phyloP scores from a whole-genome alignment of 1,140 invertebrate genomes.

The Adoxophyes honmai region DNA sequence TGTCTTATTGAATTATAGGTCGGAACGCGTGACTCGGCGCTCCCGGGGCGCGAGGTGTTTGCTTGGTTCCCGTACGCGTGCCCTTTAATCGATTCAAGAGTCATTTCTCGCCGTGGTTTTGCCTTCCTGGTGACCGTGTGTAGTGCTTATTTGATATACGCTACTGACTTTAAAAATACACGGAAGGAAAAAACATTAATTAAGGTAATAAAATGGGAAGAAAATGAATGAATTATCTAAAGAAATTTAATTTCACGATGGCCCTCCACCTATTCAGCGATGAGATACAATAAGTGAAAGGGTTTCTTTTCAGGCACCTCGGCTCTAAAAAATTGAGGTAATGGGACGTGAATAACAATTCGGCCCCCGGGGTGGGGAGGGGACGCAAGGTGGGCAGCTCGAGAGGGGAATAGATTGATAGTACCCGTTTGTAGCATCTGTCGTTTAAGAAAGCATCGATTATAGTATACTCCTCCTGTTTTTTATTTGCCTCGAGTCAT shows the following conservation, averaged over 20 bases:
- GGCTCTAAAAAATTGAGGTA: slow-evolving; percentile 74
- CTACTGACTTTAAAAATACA: neutral
- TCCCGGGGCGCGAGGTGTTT: slow-evolving; percentile 48
- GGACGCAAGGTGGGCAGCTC: slow-evolving; percentile 37
- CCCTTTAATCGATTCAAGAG: slow-evolving; percentile 60
- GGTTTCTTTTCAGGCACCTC: slow-evolving; percentile 71
- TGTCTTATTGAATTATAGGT: slow-evolving; percentile 65
- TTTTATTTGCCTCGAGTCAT: slow-evolving; percentile 61
- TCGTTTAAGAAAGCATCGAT: slow-evolving; percentile 71
- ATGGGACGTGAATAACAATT: slow-evolving; percentile 76
- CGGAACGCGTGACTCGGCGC: slow-evolving; percentile 42
- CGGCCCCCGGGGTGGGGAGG: slow-evolving; percentile 44
- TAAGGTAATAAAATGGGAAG: slow-evolving; percentile 23
- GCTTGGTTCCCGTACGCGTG: slow-evolving; percentile 52
- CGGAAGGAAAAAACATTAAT: slow-evolving; percentile 27
- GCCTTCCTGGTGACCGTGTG: slow-evolving; percentile 18
- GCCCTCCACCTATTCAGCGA: slow-evolving; percentile 57
- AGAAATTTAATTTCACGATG: slow-evolving; percentile 63
- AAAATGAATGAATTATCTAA: slow-evolving; percentile 51
- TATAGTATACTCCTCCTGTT: slow-evolving; percentile 66
- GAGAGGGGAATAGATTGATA: slow-evolving; percentile 63
- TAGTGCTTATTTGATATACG: neutral
- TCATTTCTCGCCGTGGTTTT: slow-evolving; percentile 52
- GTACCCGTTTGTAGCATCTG: slow-evolving; percentile 72
- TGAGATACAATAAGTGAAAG: slow-evolving; percentile 71